A percentile compares a stretch with the other conserved stretches of the same genome.
Evolutionary conservation across 2,797 vertebrate species (phyloP).

Genomic region (Todus mexicanus): DNA sequence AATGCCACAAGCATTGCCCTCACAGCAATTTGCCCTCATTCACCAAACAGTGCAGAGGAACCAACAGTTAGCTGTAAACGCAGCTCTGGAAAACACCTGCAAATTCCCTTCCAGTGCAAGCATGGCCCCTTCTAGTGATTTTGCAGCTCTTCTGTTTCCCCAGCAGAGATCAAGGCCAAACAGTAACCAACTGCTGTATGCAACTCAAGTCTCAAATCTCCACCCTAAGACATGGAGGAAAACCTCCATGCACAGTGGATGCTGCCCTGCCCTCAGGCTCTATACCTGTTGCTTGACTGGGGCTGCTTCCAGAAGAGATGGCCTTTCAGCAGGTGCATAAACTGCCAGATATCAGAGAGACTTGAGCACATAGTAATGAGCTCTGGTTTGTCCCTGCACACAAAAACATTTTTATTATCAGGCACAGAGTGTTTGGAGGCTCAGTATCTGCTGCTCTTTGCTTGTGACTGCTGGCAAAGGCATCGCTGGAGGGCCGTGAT

Average conservation of each 20-base stretch:
- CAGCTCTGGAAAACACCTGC: not conserved
- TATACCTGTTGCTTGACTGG: not conserved
- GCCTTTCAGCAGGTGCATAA: not conserved
- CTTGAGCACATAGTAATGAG: not conserved
- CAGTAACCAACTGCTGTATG: not conserved
- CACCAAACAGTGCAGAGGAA: not conserved
- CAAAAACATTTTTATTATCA: constrained; percentile 17
- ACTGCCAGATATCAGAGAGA: not conserved
- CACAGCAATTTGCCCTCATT: not conserved
- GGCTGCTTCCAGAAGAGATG: not conserved
- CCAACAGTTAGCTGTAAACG: accelerated
- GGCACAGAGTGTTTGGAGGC: not conserved
- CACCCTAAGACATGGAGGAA: accelerated
- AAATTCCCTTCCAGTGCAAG: not conserved
- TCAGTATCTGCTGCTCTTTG: not conserved
- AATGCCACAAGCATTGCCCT: accelerated
- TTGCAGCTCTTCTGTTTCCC: not conserved
- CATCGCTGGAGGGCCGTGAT: not conserved
- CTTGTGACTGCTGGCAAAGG: not conserved
- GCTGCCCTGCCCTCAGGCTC: not conserved
- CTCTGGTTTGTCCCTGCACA: not conserved
- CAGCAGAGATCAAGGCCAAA: not conserved
- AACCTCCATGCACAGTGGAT: accelerated
- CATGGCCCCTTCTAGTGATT: not conserved
- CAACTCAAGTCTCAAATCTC: not conserved